Evolutionary conservation across 2,797 vertebrate genomes (phyloP), one percentile per base, ranked within the genome.

Genomic region (Schizothorax lantsangensis): DNA sequence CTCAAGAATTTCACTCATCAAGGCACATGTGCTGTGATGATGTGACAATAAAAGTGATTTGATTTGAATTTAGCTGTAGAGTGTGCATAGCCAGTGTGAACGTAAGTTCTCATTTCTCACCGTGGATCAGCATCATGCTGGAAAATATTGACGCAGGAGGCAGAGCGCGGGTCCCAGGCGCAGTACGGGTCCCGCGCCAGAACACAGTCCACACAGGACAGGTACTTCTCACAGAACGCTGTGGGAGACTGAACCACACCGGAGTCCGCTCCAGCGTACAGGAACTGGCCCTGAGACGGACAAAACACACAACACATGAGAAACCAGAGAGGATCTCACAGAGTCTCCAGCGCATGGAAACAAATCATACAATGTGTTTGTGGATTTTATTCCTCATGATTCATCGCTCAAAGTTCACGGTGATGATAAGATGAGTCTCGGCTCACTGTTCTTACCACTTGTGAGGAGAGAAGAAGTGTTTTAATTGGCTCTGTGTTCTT

Each of bases 101-200:
- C 11, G 9, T 19, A 45, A 81, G 4, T 12, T 62, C 2, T 36
- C 57, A 2, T 54, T 71, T 81, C 89, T 88, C 57, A 98, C 98
- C 97, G 30, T 9, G 74, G 95, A 86, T 88, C 83, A 87, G 85
- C 23, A 23, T 88, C 21, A 64, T 84, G 80, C 85, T 95, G 93
- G 45, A 95, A 91, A 92, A 97, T 95, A 79, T 94, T 89, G 80
- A 94, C 59, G 19, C 98, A 99, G 84, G 93, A 88, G 0, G 91
- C 80, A 6, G 89, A 12, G 4, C 54, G 88, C 0, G 91, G 91
- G 92, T 96, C 95, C 98, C 98, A 99, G 86, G 97, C 97, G 33
- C 98, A 99, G 89, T 99, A 97, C 4, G 98, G 98, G 94, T 99
- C 98, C 72, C 98, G 95, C 3, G 98, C 95, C 84, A 99, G 92